phyloP scores from a whole-genome alignment of 2,888 invertebrate species.

The Drosophila eohydei region DNA sequence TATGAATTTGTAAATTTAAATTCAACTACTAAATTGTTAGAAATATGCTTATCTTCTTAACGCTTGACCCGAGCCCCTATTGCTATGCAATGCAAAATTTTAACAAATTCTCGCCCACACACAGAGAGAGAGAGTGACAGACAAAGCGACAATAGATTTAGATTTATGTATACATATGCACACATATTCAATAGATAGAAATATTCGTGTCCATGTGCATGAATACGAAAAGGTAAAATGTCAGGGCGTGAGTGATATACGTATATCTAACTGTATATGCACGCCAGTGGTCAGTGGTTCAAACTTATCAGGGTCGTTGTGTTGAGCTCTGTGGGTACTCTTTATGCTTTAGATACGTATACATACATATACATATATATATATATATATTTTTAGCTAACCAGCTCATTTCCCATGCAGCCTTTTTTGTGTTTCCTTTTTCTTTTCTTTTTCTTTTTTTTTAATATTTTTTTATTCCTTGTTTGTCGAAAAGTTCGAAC shows the following conservation, averaged over 20 bases:
- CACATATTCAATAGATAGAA: slow-evolving; percentile 28
- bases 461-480: slow-evolving; percentile 4
- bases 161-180: slow-evolving; percentile 32
- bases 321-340: slow-evolving; percentile 17
- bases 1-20: slow-evolving; percentile 11
- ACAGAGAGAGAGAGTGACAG: background rate
- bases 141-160: slow-evolving; percentile 29
- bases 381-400: slow-evolving; percentile 65
- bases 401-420: slow-evolving; percentile 60
- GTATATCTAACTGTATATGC: background rate
- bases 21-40: slow-evolving; percentile 8
- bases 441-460: background rate
- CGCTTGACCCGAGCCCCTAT: slow-evolving; percentile 37
- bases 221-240: slow-evolving; percentile 32
- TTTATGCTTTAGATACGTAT: slow-evolving; percentile 7
- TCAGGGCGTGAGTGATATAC: slow-evolving; percentile 29
- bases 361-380: background rate
- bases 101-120: slow-evolving; percentile 27
- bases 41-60: slow-evolving; percentile 42
- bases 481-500: slow-evolving; percentile 60
- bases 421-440: slow-evolving; percentile 24
- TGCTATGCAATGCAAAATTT: slow-evolving; percentile 22
- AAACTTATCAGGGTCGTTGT: slow-evolving; percentile 40
- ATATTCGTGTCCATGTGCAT: slow-evolving; percentile 19
- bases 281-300: slow-evolving; percentile 32